Conservation (phyloP, 2,113 vertebrate species). For the Amia ocellicauda region DNA sequence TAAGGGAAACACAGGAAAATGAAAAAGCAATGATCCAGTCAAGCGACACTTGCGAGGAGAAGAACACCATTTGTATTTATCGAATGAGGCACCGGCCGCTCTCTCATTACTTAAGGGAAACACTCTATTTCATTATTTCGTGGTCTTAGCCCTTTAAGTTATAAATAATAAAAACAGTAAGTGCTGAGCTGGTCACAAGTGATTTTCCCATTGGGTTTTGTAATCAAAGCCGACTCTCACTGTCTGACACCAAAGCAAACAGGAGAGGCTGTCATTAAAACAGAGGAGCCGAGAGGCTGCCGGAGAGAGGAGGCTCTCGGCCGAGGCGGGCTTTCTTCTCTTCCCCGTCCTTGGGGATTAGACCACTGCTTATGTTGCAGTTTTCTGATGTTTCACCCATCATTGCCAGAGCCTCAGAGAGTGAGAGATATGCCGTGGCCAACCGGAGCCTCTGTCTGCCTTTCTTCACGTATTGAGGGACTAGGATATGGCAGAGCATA, state of each 20-base stretch:
- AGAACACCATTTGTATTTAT: no score
- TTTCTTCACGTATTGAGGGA: constrained; percentile 43
- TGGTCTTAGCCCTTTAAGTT: constrained; percentile 29
- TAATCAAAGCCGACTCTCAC: constrained; percentile 55
- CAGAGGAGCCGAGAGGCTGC: constrained; percentile 44
- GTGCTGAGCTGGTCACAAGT: constrained; percentile 51
- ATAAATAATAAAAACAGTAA: constrained; percentile 10
- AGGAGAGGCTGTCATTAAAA: constrained; percentile 52
- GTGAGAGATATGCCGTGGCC: constrained; percentile 48
- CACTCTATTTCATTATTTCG: constrained; percentile 20
- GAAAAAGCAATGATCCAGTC: no score
- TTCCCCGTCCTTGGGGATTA: constrained; percentile 44
- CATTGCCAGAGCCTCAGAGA: background rate
- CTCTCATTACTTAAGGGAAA: no score
- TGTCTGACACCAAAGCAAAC: constrained; percentile 48
- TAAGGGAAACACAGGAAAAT: no score
- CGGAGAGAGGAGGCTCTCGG: background rate
- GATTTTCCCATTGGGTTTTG: constrained; percentile 52
- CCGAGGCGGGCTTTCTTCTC: constrained; percentile 29
- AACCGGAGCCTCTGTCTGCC: constrained; percentile 42
- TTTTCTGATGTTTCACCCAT: constrained; percentile 48
- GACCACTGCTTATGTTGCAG: constrained; percentile 52
- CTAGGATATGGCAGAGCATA: no score
- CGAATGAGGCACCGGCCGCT: no score
- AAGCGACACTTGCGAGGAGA: no score